Conservation (phyloP, 2,888 invertebrate species). For the Hypomecis punctinalis region DNA sequence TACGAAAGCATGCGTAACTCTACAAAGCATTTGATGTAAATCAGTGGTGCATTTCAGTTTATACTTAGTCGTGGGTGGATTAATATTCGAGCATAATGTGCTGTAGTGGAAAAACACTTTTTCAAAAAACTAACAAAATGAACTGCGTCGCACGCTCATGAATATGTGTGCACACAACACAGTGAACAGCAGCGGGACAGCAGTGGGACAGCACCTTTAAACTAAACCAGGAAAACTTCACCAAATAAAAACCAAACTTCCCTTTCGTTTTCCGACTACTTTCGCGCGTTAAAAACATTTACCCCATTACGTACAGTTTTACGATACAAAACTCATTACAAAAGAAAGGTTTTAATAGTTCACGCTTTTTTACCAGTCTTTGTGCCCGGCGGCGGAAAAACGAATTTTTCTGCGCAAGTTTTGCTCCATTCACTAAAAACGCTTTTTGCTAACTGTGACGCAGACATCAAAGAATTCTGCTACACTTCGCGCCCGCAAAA, state of each 20-base stretch:
- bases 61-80: too few species aligned
- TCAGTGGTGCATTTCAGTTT: too few species aligned
- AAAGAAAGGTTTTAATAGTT: conserved; percentile 56
- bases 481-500: conserved; percentile 56
- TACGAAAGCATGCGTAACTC: too few species aligned
- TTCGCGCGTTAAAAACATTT: conserved; percentile 38
- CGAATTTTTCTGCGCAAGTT: conserved; percentile 57
- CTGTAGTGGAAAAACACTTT: too few species aligned
- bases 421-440: conserved; percentile 55
- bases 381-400: conserved; percentile 49
- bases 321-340: conserved; percentile 44
- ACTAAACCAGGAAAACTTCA: conserved; percentile 21
- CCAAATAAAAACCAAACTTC: conserved; percentile 28
- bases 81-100: too few species aligned
- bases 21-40: too few species aligned
- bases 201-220: background rate
- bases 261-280: conserved; percentile 27
- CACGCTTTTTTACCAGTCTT: conserved; percentile 35
- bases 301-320: conserved; percentile 47
- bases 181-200: too few species aligned
- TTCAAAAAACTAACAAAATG: too few species aligned
- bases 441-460: conserved; percentile 57
- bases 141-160: too few species aligned
- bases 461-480: conserved; percentile 59
- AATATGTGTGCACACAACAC: too few species aligned